Conservation (phyloP, 2,797 vertebrate species). For the Myotis planiceps region DNA sequence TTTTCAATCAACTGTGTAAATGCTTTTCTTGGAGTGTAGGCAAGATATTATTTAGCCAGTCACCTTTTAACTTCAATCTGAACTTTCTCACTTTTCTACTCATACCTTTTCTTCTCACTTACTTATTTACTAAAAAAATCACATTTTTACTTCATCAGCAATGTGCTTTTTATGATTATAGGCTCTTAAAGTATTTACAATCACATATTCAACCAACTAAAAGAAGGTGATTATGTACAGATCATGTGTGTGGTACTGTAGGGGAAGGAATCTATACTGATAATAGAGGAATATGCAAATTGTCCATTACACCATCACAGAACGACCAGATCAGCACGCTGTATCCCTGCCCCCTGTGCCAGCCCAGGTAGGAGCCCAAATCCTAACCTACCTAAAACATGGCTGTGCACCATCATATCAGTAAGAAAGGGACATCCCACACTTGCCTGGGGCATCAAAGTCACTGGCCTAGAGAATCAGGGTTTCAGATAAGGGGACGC, state of each 20-base stretch:
- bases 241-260: neutral
- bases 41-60: constrained; percentile 7
- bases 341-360: too few species aligned
- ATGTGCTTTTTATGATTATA: neutral
- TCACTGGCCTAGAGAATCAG: too few species aligned
- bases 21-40: neutral
- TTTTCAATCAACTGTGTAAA: constrained; percentile 38
- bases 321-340: too few species aligned
- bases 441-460: too few species aligned
- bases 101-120: neutral
- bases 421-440: too few species aligned
- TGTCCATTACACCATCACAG: too few species aligned
- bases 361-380: too few species aligned
- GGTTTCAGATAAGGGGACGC: too few species aligned
- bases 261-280: neutral
- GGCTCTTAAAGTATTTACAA: neutral
- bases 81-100: neutral
- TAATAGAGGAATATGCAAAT: too few species aligned
- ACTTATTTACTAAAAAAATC: neutral
- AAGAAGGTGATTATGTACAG: neutral
- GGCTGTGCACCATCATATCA: too few species aligned
- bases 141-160: neutral
- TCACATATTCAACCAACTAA: neutral
- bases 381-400: too few species aligned
- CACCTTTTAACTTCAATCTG: constrained; percentile 30